Base-by-base conservation (phyloP, 2,113 vertebrate species). In the Callorhinus ursinus region DNA sequence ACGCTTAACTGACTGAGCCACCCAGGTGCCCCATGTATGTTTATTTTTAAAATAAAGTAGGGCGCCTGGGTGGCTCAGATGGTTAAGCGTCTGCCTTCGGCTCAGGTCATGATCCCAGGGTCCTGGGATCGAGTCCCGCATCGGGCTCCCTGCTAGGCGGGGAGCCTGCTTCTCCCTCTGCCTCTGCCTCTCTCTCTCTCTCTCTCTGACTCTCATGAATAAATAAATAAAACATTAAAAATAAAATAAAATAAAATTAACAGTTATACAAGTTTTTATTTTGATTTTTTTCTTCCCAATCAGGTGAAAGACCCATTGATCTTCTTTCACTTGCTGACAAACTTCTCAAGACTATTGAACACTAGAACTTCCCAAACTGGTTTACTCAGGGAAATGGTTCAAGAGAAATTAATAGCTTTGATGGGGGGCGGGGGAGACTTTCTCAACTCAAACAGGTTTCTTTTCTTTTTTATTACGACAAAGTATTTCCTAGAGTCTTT, bases 331-430 rank as follows among this genome's bases (percentile, higher is more conserved):
- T 65, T 87, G 42, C 51, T 71, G n/a, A 88, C 36, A 91, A 91
- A 72, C 28, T 67, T 61, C 84, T 93, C 57, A 81, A 39, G 59
- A 76, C 53, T 93, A 21, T 3, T 86, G 46, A 42, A 76, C 49
- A 76, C 22, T 18, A 96, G 51, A 95, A 74, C 71, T 86, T 89
- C 36, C 55, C 72, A 94, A 81, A 92, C 49, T 16, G 39, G 57
- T 86, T 95, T 95, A 69, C 26, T 92, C 26, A 76, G 79, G 26
- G 18, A 95, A 84, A 81, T 7, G 49, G 13, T 90, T 97, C 93
- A 76, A 81, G 65, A 61, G 26, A 28, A 93, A 92, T 92, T 59
- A 74, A 80, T 80, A 81, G 36, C 55, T 79, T 69, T 59, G 57
- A 46, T 33, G 42, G 65, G 21, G 77, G 65, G 85, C 42, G 65